phyloP scores from a whole-genome alignment of 2,888 invertebrate genomes.

The Tenthredo notha region DNA sequence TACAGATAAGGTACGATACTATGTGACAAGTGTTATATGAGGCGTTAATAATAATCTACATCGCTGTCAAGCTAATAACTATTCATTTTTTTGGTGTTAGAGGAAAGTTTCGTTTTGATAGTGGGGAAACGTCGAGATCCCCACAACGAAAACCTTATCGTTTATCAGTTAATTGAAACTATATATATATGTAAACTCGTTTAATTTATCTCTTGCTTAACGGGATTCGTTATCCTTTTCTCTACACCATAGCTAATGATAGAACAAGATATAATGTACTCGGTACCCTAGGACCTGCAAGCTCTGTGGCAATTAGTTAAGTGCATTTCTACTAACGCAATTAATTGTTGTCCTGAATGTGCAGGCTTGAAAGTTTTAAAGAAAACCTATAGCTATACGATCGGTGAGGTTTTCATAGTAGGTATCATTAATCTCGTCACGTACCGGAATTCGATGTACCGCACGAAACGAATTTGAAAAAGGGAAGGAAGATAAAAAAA shows the following conservation, averaged over 20 bases:
- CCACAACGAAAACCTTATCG: conserved; percentile 13
- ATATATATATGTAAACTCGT: conserved; percentile 1
- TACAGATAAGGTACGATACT: background rate
- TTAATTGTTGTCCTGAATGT: conserved; percentile 46
- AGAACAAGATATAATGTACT: background rate
- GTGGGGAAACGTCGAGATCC: background rate
- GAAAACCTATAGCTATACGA: background rate
- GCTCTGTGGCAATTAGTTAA: conserved; percentile 42
- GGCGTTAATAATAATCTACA: background rate
- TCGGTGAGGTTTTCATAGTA: background rate
- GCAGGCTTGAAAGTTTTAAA: background rate
- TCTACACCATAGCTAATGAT: background rate
- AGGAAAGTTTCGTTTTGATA: background rate
- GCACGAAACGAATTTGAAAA: background rate
- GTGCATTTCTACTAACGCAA: conserved; percentile 46
- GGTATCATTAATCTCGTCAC: conserved; percentile 27
- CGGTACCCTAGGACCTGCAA: background rate
- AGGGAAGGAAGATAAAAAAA: too few relatives aligned
- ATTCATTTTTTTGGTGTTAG: background rate
- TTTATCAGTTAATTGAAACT: conserved; percentile 42
- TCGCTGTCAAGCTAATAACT: background rate
- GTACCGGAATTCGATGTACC: background rate
- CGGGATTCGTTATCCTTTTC: background rate
- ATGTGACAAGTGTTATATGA: background rate
- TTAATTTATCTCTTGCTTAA: conserved; percentile 37